Percentiles rank a stretch among this genome's conserved stretches.
Evolutionary conservation across 1,140 invertebrate genomes (phyloP).

Genomic region (Drosophila arizonae): DNA sequence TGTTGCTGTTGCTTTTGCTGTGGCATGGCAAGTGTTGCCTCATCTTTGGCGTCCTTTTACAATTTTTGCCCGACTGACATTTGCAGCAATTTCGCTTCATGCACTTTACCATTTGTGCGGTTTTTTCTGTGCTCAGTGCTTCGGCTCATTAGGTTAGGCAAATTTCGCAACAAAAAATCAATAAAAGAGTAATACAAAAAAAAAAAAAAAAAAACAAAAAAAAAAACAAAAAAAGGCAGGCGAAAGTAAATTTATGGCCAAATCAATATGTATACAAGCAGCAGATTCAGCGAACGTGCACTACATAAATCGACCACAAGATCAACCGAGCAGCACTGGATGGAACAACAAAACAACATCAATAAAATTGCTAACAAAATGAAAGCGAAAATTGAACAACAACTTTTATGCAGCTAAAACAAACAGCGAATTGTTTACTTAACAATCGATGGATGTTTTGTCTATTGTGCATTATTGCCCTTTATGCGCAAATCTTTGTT

Average conservation of each 20-base stretch:
- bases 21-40: constrained; percentile 6
- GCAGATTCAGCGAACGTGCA: constrained; percentile 21
- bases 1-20: background rate
- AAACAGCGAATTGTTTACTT: constrained; percentile 58
- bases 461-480: constrained; percentile 32
- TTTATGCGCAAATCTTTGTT: constrained; percentile 2
- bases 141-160: constrained; percentile 59
- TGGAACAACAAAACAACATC: background rate
- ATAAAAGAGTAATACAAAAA: constrained; percentile 10
- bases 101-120: constrained; percentile 47
- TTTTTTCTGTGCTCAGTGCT: background rate
- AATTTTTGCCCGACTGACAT: constrained; percentile 48
- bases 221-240: background rate
- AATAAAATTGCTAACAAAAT: constrained; percentile 21
- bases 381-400: constrained; percentile 53
- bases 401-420: constrained; percentile 53
- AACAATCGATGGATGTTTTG: constrained; percentile 41
- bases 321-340: constrained; percentile 11
- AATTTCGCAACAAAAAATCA: constrained; percentile 34
- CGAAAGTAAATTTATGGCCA: constrained; percentile 31
- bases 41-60: constrained; percentile 33
- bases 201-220: background rate
- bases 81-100: constrained; percentile 53
- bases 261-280: constrained; percentile 35
- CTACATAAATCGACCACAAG: constrained; percentile 32